These are phyloP conservation scores for Sycobia sp. DNA, from an alignment of 1,140 invertebrate genomes.

Conservation along the genomic window DNA sequence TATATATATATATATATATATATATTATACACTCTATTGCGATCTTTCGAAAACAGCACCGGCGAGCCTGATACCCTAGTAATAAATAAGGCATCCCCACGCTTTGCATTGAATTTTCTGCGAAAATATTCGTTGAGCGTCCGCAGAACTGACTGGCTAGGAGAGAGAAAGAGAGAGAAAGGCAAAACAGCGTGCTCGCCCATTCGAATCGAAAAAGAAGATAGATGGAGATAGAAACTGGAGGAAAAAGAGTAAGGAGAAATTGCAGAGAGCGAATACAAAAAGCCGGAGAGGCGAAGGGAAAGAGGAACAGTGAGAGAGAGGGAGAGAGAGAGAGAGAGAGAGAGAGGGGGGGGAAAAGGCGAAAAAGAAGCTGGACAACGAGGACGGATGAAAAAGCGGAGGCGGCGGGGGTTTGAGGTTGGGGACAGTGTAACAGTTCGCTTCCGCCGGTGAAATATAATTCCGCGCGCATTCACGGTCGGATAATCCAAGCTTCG, in stretches of 20 bases:
- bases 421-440: too few species aligned
- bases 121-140: too few species aligned
- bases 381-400: constrained; percentile 7
- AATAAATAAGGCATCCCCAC: too few species aligned
- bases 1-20: too few species aligned
- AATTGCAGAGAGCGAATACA: not conserved
- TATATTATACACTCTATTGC: too few species aligned
- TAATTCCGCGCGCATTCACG: constrained; percentile 62
- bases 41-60: too few species aligned
- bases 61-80: too few species aligned
- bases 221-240: constrained; percentile 27
- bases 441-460: constrained; percentile 61
- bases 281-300: too few species aligned
- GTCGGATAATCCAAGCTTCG: constrained; percentile 60
- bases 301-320: too few species aligned
- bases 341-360: constrained; percentile 14
- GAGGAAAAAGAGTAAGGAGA: not conserved
- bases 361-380: constrained; percentile 36
- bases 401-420: constrained; percentile 48
- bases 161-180: not conserved
- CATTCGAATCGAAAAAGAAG: constrained; percentile 1
- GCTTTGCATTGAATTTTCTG: constrained; percentile 15
- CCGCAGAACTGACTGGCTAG: not conserved
- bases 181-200: not conserved
- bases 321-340: not conserved